phyloP scores from a whole-genome alignment of 2,888 invertebrate species.

The Acheta domesticus region DNA sequence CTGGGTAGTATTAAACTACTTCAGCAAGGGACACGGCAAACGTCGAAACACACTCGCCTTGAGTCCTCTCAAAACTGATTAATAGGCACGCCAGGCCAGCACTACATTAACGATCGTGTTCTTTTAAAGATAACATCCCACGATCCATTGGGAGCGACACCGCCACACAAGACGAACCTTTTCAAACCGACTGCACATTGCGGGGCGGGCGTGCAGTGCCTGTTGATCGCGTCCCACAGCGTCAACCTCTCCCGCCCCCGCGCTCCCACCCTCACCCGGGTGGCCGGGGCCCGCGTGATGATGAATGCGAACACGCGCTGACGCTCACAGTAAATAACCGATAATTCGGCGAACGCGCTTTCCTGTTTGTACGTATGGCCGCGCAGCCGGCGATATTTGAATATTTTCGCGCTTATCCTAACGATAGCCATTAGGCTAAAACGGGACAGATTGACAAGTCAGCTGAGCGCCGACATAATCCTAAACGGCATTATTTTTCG shows the following conservation, averaged over 20 bases:
- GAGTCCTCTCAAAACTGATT: too few relatives aligned
- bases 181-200: too few relatives aligned
- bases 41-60: too few relatives aligned
- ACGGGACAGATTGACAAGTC: background rate
- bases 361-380: background rate
- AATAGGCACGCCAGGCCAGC: too few relatives aligned
- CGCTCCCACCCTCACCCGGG: too few relatives aligned
- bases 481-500: background rate
- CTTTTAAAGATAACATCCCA: too few relatives aligned
- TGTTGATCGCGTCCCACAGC: background rate
- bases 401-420: background rate
- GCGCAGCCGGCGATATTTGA: background rate
- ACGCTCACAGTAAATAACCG: conserved; percentile 7
- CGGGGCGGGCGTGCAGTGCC: background rate
- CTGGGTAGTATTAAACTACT: too few relatives aligned
- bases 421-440: conserved; percentile 18
- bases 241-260: background rate
- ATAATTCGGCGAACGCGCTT: background rate
- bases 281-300: background rate
- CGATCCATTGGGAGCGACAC: too few relatives aligned
- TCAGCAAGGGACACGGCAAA: too few relatives aligned
- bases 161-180: too few relatives aligned
- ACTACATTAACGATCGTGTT: too few relatives aligned
- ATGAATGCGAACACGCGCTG: conserved; percentile 18
- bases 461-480: background rate